Evolutionary conservation across 2,113 vertebrate species (phyloP).

Genomic region (Probosciger aterrimus): DNA sequence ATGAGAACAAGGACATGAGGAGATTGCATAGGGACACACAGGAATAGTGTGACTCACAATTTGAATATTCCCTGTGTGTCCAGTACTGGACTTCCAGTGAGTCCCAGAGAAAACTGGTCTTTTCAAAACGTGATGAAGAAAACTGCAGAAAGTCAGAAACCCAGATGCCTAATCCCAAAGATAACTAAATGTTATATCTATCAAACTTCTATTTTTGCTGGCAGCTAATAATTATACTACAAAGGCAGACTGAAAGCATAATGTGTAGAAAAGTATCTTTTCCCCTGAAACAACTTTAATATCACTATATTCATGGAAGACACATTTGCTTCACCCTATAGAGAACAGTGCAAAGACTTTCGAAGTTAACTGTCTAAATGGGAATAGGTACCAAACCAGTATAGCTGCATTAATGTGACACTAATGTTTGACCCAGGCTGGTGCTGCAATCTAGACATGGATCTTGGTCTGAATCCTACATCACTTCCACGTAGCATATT

Average conservation of each 20-base stretch:
- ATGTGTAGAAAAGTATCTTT: neutral
- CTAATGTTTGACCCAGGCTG: neutral
- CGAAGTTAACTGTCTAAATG: neutral
- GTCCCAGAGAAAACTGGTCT: neutral
- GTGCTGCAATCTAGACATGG: neutral
- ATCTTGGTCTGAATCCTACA: neutral
- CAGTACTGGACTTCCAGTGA: neutral
- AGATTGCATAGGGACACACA: neutral
- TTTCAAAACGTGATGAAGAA: neutral
- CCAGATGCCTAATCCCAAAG: neutral
- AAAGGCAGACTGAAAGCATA: neutral
- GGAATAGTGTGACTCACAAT: neutral
- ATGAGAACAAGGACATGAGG: neutral
- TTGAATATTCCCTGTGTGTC: neutral
- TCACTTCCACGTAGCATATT: fast-evolving
- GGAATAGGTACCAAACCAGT: neutral
- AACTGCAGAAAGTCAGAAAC: neutral
- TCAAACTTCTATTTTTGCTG: neutral
- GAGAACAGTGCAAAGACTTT: neutral
- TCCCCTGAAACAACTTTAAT: neutral
- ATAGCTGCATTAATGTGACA: neutral
- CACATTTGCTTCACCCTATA: neutral
- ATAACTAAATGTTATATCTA: neutral
- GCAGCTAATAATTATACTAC: neutral
- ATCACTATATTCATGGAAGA: neutral